Percentiles rank a stretch among this genome's conserved stretches.
Conservation (phyloP, 2,797 vertebrate species). For the Crenichthys baileyi region DNA sequence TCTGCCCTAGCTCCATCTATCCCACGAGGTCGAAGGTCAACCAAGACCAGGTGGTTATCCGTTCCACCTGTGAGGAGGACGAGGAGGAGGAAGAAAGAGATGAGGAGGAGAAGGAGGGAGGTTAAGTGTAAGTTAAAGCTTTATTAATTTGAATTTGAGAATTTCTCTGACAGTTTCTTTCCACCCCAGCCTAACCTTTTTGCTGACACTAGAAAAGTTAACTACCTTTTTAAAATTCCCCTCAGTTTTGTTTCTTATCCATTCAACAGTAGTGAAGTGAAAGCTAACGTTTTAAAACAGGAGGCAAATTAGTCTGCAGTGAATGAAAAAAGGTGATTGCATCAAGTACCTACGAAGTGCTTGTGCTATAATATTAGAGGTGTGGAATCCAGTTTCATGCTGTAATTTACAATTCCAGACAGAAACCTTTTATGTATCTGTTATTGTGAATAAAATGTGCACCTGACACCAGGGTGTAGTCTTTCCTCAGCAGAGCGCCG, state of each 20-base stretch:
- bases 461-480: slow-evolving; percentile 89
- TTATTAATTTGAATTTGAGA: neutral
- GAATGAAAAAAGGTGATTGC: slow-evolving; percentile 16
- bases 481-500: slow-evolving; percentile 80
- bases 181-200: slow-evolving; percentile 7
- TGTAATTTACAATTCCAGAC: neutral
- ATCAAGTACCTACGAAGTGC: slow-evolving; percentile 10
- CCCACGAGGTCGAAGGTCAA: slow-evolving; percentile 86
- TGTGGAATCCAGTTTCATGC: slow-evolving; percentile 6
- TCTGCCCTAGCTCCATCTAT: slow-evolving; percentile 87
- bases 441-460: neutral
- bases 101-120: neutral
- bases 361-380: slow-evolving; percentile 1
- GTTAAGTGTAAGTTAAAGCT: neutral
- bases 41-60: slow-evolving; percentile 89
- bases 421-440: neutral
- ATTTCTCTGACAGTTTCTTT: neutral
- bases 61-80: slow-evolving; percentile 82
- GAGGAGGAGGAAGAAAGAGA: too few species aligned
- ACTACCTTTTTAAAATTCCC: slow-evolving; percentile 8
- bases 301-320: slow-evolving; percentile 30
- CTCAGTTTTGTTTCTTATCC: neutral
- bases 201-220: neutral
- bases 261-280: slow-evolving; percentile 25
- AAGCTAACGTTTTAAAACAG: slow-evolving; percentile 35